Base-by-base conservation (phyloP, 1,140 invertebrate species). In the Teleogryllus occipitalis region DNA sequence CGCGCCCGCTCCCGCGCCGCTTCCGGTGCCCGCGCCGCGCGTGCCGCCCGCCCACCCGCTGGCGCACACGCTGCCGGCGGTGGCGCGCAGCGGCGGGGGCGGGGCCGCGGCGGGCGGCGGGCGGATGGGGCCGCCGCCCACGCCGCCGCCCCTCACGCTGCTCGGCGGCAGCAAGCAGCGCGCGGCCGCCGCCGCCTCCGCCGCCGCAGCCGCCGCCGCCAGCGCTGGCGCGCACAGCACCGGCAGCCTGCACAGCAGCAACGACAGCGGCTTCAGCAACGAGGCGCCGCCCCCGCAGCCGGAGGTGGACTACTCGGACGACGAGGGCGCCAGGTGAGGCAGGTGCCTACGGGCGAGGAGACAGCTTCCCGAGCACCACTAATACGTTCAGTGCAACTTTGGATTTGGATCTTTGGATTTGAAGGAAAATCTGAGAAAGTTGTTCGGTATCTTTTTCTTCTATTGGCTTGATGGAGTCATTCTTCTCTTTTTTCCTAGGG, bases 191-290 rank as follows among this genome's bases (percentile, higher is more conserved):
- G 27, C 77, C 8, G 80, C 78, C 21, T 49, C 47, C 15, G 65
- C 65, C 47, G 49, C 47, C n/a, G 74, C 27, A 1, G 27, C 27
- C 27, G 27, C 77, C 8, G 80, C 78, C 21, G 76, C 47, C 15
- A 54, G 77, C 47, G 49, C 47, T 7, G 48, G 74, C 18, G 78
- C 47, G 2, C 22, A 75, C 8, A 74, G 79, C 47, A 80, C 76
- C 47, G 79, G 73, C 49, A 80, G 79, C 78, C 89, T 96, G 78
- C 94, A 96, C 85, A 95, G 94, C 84, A 96, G 94, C 84, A 96
- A 96, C 86, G 95, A 96, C 86, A 96, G 94, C 83, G 95, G 95
- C 39, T 96, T 96, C 84, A 95, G 94, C 83, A 96, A 96, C 83
- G 95, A 95, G 84, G 93, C 94, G 14, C 94, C 95, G 7, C 93